Conservation (phyloP, 2,797 vertebrate species). For the Clarias laeviceps region DNA sequence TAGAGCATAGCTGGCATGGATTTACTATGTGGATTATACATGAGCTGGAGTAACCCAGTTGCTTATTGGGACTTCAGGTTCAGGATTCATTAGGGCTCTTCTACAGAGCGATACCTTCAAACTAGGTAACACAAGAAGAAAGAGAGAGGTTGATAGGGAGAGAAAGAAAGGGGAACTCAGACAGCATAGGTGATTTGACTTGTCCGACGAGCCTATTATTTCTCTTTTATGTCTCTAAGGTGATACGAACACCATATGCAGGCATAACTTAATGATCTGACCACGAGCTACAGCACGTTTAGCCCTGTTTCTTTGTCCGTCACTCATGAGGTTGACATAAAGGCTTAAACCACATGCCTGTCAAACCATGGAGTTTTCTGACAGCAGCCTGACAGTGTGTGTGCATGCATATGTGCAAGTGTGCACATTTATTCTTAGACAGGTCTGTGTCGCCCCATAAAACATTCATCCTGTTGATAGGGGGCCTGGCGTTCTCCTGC, state of each 20-base stretch:
- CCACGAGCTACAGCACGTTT: slow-evolving; percentile 68
- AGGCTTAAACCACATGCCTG: slow-evolving; percentile 62
- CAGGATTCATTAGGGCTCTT: slow-evolving; percentile 42
- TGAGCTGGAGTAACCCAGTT: slow-evolving; percentile 35
- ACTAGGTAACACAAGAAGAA: neutral
- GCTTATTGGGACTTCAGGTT: slow-evolving; percentile 34
- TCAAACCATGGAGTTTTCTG: slow-evolving; percentile 61
- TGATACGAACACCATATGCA: slow-evolving; percentile 43
- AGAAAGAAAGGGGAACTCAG: slow-evolving; percentile 52
- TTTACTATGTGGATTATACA: slow-evolving; percentile 35
- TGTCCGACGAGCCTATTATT: slow-evolving; percentile 1
- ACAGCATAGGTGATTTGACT: slow-evolving; percentile 34
- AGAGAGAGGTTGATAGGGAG: slow-evolving; percentile 48
- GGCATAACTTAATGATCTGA: slow-evolving; percentile 74
- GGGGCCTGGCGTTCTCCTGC: slow-evolving; percentile 55
- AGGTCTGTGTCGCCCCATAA: slow-evolving; percentile 60
- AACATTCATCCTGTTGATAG: slow-evolving; percentile 62
- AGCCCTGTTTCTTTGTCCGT: slow-evolving; percentile 63
- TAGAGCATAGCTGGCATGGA: slow-evolving; percentile 41
- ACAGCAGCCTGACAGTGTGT: slow-evolving; percentile 56
- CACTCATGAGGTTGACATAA: slow-evolving; percentile 64
- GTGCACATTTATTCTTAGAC: slow-evolving; percentile 46
- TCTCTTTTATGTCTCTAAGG: slow-evolving; percentile 30
- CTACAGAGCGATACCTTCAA: slow-evolving; percentile 26
- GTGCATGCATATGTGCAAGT: slow-evolving; percentile 11